These are phyloP conservation scores for Choristoneura fumiferana DNA, from an alignment of 1,140 invertebrate species.

Conservation along the genomic window DNA sequence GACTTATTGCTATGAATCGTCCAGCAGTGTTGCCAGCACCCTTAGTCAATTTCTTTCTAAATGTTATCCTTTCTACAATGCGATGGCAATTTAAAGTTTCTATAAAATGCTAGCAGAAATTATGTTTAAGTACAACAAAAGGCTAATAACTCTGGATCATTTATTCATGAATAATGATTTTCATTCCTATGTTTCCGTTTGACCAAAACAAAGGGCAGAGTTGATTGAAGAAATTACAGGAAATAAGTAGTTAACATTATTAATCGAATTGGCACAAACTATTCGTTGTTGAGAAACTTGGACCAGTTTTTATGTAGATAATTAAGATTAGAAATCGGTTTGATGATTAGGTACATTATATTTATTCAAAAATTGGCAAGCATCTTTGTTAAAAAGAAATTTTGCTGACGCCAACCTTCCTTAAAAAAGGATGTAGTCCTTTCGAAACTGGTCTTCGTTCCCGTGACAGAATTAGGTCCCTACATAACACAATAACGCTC, in stretches of 20 bases:
- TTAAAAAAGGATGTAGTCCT: too few relatives aligned
- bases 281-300: constrained; percentile 16
- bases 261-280: background rate
- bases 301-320: constrained; percentile 11
- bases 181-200: background rate
- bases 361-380: too few relatives aligned
- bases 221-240: background rate
- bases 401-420: too few relatives aligned
- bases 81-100: background rate
- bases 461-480: background rate
- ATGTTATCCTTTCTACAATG: constrained; percentile 5
- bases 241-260: background rate
- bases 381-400: too few relatives aligned
- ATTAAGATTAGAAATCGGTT: too few relatives aligned
- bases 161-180: background rate
- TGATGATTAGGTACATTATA: too few relatives aligned
- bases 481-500: constrained; percentile 16
- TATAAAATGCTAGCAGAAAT: constrained; percentile 5
- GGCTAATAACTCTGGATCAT: background rate
- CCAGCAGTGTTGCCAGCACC: constrained; percentile 17
- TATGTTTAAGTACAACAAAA: constrained; percentile 18
- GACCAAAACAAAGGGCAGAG: background rate
- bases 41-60: background rate
- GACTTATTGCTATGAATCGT: constrained; percentile 24
- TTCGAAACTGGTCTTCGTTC: background rate